A percentile compares a stretch with the other conserved stretches of the same genome.
phyloP scores from a whole-genome alignment of 2,888 invertebrate species.

The Melipona beecheii region DNA sequence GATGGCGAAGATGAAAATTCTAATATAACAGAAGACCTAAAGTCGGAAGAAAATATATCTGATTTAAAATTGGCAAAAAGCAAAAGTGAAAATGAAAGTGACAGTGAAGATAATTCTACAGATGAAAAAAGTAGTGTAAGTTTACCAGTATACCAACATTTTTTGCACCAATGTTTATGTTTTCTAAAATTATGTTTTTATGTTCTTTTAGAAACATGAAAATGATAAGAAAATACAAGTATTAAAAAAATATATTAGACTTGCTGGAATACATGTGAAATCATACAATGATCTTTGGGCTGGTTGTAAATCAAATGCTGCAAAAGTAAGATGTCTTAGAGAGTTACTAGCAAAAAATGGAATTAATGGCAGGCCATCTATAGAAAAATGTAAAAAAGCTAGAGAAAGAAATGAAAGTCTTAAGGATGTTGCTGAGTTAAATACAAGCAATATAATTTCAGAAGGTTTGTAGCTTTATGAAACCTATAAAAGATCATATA shows the following conservation, averaged over 20 bases:
- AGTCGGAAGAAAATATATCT: slow-evolving; percentile 50
- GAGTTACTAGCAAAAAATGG: slow-evolving; percentile 77
- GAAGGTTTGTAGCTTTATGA: slow-evolving; percentile 72
- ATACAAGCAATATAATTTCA: slow-evolving; percentile 73
- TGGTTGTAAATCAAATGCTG: slow-evolving; percentile 73
- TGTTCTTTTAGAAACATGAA: slow-evolving; percentile 64
- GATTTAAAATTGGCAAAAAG: slow-evolving; percentile 59
- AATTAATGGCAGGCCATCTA: slow-evolving; percentile 74
- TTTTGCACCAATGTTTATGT: slow-evolving; percentile 17
- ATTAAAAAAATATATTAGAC: slow-evolving; percentile 75
- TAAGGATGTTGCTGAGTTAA: slow-evolving; percentile 74
- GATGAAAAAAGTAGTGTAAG: slow-evolving; percentile 53
- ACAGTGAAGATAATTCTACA: slow-evolving; percentile 39
- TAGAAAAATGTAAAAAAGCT: slow-evolving; percentile 78
- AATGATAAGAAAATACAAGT: slow-evolving; percentile 70
- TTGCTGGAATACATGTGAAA: slow-evolving; percentile 75
- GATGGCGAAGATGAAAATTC: slow-evolving; percentile 54
- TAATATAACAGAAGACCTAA: slow-evolving; percentile 42
- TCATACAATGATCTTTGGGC: slow-evolving; percentile 76
- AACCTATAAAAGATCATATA: background rate
- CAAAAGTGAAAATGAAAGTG: slow-evolving; percentile 62
- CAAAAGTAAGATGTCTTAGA: slow-evolving; percentile 70
- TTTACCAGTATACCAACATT: slow-evolving; percentile 15
- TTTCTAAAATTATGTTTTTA: background rate
- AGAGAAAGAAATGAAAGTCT: slow-evolving; percentile 71